These are phyloP conservation scores for Upupa epops DNA, from an alignment of 2,113 vertebrate species.

Conservation along the genomic window DNA sequence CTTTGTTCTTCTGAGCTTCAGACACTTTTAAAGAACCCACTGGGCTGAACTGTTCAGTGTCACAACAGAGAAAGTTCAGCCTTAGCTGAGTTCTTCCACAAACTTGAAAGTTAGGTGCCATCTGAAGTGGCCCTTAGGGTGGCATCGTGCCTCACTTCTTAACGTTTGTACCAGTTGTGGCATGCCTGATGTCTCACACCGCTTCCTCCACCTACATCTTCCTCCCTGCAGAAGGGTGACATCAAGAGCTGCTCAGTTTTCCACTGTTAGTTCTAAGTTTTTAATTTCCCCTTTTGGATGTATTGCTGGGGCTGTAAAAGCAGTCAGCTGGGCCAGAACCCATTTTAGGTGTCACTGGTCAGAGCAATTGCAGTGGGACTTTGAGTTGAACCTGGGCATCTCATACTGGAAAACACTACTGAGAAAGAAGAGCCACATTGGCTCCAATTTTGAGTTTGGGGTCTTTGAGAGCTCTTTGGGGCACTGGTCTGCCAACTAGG, in stretches of 20 bases:
- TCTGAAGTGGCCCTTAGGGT: neutral
- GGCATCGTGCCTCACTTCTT: neutral
- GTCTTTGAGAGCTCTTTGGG: neutral
- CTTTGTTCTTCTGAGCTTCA: neutral
- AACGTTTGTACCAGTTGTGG: neutral
- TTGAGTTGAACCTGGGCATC: neutral
- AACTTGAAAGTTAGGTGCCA: neutral
- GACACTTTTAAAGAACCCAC: neutral
- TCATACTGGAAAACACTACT: neutral
- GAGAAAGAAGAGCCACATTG: neutral
- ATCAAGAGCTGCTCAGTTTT: neutral
- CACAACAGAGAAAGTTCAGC: neutral
- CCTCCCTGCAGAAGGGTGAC: neutral
- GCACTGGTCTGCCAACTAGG: accelerated
- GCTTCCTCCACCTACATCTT: accelerated
- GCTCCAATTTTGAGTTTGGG: accelerated
- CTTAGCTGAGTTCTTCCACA: neutral
- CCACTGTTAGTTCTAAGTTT: neutral
- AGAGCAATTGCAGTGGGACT: neutral
- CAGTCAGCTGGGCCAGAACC: neutral
- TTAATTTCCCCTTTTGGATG: neutral
- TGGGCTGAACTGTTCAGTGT: neutral
- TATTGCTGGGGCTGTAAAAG: neutral
- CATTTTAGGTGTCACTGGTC: neutral
- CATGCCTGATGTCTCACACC: accelerated